Evolutionary conservation across 2,797 vertebrate species (phyloP).

Genomic region (Agapornis canus): DNA sequence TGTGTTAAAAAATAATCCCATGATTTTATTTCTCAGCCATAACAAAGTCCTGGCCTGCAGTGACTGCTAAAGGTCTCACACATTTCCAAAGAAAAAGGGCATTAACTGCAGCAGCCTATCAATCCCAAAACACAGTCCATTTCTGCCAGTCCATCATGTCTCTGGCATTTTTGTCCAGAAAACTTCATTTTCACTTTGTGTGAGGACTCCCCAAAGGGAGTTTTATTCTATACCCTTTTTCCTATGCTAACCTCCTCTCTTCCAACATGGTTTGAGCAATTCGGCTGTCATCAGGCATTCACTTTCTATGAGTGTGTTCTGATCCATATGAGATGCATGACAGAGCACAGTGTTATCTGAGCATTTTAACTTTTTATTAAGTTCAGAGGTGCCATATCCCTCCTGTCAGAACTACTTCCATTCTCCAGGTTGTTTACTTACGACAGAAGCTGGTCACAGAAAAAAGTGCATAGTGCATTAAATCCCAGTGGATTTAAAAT

Average conservation of each 20-base stretch:
- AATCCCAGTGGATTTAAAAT: neutral
- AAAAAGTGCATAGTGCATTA: neutral
- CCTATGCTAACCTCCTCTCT: neutral
- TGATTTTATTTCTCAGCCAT: neutral
- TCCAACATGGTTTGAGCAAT: neutral
- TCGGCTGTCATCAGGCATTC: neutral
- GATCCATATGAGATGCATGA: neutral
- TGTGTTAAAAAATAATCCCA: neutral
- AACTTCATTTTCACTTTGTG: constrained; percentile 5
- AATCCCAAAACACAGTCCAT: neutral
- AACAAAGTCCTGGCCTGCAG: neutral
- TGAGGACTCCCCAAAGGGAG: neutral
- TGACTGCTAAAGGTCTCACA: neutral
- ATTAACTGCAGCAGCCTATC: neutral
- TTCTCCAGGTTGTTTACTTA: neutral
- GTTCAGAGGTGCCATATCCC: neutral
- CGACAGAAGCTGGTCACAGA: neutral
- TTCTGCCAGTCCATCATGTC: neutral
- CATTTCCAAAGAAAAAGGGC: neutral
- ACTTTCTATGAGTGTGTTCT: neutral
- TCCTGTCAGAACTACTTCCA: neutral
- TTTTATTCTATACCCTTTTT: neutral
- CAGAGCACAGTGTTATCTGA: neutral
- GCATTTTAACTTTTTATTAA: neutral
- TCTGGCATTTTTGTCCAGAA: constrained; percentile 18